Evolutionary conservation across 2,113 vertebrate genomes (phyloP).

Genomic region (Melanerpes formicivorus): DNA sequence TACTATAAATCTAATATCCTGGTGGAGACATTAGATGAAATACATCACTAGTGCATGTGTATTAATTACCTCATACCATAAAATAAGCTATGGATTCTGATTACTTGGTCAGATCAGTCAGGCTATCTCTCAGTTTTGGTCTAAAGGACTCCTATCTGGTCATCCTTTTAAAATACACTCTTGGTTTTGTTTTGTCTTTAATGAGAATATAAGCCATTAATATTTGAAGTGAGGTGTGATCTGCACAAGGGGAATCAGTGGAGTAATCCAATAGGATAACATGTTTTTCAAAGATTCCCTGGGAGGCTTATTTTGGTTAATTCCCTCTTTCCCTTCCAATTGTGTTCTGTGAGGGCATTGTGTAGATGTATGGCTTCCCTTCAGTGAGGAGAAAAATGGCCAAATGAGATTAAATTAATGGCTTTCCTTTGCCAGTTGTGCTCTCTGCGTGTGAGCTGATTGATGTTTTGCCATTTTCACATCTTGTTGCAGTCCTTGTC

Average conservation of each 20-base stretch:
- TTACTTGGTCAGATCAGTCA: not conserved
- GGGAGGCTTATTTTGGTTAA: not conserved
- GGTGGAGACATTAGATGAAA: not conserved
- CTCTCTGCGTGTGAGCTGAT: not conserved
- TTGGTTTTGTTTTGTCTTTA: not conserved
- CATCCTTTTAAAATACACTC: not conserved
- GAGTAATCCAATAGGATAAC: not conserved
- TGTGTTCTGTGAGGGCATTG: not conserved
- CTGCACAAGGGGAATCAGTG: not conserved
- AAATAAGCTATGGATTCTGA: not conserved
- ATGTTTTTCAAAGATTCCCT: not conserved
- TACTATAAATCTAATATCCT: not conserved
- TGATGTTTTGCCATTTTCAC: slow-evolving; percentile 7
- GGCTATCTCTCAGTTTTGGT: not conserved
- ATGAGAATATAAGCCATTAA: not conserved
- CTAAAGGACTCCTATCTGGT: not conserved
- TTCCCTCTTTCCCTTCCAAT: not conserved
- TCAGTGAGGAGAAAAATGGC: slow-evolving; percentile 9
- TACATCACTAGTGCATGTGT: not conserved
- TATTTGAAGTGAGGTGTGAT: not conserved
- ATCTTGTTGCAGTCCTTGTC: not conserved
- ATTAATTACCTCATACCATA: not conserved
- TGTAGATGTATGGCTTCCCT: not conserved
- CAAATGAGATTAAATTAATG: not conserved
- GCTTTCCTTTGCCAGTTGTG: not conserved